A percentile compares a stretch with the other conserved stretches of the same genome.
Evolutionary conservation across 2,888 invertebrate genomes (phyloP).

Genomic region (Crioceris asparagi): DNA sequence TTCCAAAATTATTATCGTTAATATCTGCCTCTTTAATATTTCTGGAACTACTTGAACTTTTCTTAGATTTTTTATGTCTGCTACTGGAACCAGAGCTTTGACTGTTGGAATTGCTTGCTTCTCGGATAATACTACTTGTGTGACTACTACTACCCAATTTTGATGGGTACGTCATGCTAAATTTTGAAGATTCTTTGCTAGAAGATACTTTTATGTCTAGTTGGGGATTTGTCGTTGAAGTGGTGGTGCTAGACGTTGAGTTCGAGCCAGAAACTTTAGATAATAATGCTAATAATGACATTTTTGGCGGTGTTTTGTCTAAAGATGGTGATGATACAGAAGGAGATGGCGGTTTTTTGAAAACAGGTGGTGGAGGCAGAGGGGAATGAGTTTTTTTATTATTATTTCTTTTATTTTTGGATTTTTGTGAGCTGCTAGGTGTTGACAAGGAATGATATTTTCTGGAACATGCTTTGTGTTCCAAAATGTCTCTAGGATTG

Average conservation of each 20-base stretch:
- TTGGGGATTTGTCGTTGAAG: constrained; percentile 15
- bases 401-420: constrained; percentile 29
- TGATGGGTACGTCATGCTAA: too few species aligned
- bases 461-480: constrained; percentile 24
- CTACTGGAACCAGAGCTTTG: constrained; percentile 13
- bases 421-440: constrained; percentile 28
- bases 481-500: constrained; percentile 17
- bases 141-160: neutral
- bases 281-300: constrained; percentile 16
- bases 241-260: constrained; percentile 11
- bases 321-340: constrained; percentile 12
- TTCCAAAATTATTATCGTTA: too few species aligned
- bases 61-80: constrained; percentile 15
- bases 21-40: neutral
- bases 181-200: constrained; percentile 10
- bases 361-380: constrained; percentile 19
- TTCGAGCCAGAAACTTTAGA: constrained; percentile 10
- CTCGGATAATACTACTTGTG: constrained; percentile 1
- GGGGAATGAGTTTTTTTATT: constrained; percentile 25
- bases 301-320: constrained; percentile 18
- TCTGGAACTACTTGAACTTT: constrained; percentile 4
- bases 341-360: constrained; percentile 20
- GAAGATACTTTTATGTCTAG: constrained; percentile 16
- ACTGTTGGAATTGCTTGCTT: neutral
- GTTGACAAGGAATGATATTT: constrained; percentile 19